Evolutionary conservation across 64 coral and sea anemone species (phyloP).

Genomic region (Acropora yongei): DNA sequence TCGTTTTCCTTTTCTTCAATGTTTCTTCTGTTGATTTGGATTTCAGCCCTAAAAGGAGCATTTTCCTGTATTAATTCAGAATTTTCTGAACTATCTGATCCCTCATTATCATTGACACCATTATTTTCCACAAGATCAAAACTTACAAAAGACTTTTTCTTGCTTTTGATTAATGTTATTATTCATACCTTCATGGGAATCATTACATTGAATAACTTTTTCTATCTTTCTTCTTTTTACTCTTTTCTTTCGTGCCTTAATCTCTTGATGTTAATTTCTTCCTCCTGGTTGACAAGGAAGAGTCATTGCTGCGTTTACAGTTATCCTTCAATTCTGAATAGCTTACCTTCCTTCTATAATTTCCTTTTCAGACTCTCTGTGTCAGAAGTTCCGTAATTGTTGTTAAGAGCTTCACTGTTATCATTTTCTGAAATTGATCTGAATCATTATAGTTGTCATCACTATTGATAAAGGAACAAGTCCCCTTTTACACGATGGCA

Average conservation of each 20-base stretch:
- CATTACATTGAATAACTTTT: not conserved
- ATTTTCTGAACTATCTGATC: not conserved
- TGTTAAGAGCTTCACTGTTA: not conserved
- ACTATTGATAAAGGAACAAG: conserved; percentile 75
- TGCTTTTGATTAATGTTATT: not conserved
- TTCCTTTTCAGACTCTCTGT: conserved; percentile 1
- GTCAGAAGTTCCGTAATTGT: not conserved
- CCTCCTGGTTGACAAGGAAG: not conserved
- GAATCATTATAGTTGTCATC: conserved; percentile 43
- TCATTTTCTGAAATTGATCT: conserved; percentile 7
- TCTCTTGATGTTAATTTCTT: not conserved
- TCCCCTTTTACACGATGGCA: too few species aligned
- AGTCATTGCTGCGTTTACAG: conserved; percentile 8
- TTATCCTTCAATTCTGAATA: not conserved
- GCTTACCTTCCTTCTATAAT: not conserved
- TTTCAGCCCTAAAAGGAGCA: not conserved
- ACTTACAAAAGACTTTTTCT: not conserved
- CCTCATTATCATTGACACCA: not conserved
- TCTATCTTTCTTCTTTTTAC: too few species aligned
- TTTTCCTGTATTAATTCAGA: not conserved
- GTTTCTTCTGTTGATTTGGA: conserved; percentile 8
- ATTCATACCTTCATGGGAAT: not conserved
- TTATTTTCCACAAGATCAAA: not conserved
- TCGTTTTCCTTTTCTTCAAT: conserved; percentile 62
- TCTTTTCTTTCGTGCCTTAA: too few species aligned